Percentiles rank a stretch among this genome's conserved stretches.
Conservation (phyloP, 2,113 vertebrate genomes). For the Condylura cristata region DNA sequence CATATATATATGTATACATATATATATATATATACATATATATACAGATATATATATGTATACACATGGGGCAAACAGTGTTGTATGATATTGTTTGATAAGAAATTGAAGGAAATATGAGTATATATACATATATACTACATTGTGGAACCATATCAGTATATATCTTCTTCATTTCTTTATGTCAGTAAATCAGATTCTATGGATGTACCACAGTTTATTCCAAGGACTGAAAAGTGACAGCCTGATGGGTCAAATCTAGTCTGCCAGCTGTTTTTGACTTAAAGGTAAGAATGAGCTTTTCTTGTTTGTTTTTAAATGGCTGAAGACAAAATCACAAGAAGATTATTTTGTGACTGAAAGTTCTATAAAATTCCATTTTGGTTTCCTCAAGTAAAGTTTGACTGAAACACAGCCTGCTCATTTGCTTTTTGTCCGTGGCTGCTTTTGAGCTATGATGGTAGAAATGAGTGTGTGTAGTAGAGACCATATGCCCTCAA, state of each 20-base stretch:
- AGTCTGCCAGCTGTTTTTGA: neutral
- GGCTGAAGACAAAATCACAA: slow-evolving; percentile 15
- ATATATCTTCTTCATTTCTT: neutral
- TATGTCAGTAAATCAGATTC: neutral
- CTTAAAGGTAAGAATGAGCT: neutral
- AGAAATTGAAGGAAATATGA: neutral
- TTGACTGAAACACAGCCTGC: neutral
- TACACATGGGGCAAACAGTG: neutral
- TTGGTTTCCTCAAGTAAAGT: neutral
- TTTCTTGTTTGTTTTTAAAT: neutral
- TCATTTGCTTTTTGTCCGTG: neutral
- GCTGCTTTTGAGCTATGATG: neutral
- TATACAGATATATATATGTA: neutral
- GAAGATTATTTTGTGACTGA: neutral
- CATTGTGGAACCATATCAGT: neutral
- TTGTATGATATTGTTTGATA: neutral
- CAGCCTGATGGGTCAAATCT: neutral
- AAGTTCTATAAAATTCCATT: neutral
- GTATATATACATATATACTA: neutral
- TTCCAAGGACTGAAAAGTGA: neutral
- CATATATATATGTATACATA: no score
- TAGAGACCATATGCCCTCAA: neutral
- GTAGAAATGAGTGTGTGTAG: neutral
- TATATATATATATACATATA: no score
- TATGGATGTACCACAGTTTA: neutral